Conservation (phyloP, 2,888 invertebrate species). For the Cephus sareptanus region DNA sequence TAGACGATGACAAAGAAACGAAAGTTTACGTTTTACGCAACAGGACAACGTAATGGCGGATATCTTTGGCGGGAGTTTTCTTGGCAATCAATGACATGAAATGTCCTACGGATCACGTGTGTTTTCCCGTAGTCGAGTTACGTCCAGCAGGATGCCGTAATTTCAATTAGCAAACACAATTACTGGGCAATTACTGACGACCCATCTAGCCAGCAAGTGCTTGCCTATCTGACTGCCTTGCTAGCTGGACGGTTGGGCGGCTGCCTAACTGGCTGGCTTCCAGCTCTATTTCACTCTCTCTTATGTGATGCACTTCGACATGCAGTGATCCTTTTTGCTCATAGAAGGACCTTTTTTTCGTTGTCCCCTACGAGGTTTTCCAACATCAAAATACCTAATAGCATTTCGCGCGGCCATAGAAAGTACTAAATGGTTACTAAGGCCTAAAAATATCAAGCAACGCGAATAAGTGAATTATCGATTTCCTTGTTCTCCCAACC, state of each 20-base stretch:
- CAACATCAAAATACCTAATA: neutral
- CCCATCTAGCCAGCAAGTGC: conserved; percentile 21
- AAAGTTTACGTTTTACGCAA: neutral
- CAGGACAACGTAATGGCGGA: neutral
- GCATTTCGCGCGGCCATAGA: neutral
- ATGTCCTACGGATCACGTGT: conserved; percentile 2
- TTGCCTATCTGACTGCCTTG: neutral
- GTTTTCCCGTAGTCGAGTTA: conserved; percentile 13
- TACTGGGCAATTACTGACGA: conserved; percentile 50
- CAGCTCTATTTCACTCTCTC: neutral
- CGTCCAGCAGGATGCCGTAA: conserved; percentile 40
- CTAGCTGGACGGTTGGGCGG: neutral
- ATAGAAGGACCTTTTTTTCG: neutral
- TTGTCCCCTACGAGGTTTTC: neutral
- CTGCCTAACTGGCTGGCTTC: no score
- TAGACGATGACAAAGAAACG: no score
- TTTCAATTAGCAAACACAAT: conserved; percentile 60
- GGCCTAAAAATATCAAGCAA: neutral
- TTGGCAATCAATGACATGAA: neutral
- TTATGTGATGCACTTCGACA: neutral
- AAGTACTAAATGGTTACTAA: neutral
- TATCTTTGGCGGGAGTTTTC: neutral
- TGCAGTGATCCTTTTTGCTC: neutral
- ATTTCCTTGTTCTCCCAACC: neutral
- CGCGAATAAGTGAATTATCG: neutral